A percentile compares a stretch with the other conserved stretches of the same genome.
Evolutionary conservation across 2,888 invertebrate genomes (phyloP).

Genomic region (Eudemis profundana): DNA sequence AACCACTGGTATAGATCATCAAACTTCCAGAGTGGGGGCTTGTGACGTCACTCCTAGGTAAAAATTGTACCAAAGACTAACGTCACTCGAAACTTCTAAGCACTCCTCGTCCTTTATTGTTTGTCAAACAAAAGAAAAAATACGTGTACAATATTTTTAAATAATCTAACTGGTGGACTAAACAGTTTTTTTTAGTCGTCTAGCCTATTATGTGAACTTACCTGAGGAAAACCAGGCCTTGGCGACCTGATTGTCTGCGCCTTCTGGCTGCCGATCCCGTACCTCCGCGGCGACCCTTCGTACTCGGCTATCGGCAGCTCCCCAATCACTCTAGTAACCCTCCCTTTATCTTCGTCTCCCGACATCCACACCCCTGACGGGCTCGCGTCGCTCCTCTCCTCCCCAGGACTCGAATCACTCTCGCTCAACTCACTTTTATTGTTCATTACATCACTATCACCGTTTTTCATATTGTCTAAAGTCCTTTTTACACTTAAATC

Average conservation of each 20-base stretch:
- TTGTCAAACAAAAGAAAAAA: no score
- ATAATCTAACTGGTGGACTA: no score
- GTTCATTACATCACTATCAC: slow-evolving; percentile 81
- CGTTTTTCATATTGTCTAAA: slow-evolving; percentile 82
- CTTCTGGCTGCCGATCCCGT: slow-evolving; percentile 90
- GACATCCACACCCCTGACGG: slow-evolving; percentile 71
- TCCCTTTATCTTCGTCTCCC: slow-evolving; percentile 71
- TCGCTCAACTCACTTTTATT: slow-evolving; percentile 76
- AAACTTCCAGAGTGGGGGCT: no score
- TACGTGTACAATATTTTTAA: no score
- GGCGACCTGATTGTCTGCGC: slow-evolving; percentile 90
- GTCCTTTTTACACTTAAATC: slow-evolving; percentile 82
- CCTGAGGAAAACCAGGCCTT: slow-evolving; percentile 95
- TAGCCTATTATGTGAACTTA: no score
- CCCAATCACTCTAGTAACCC: slow-evolving; percentile 89
- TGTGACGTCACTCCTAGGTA: no score
- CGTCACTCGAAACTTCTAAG: no score
- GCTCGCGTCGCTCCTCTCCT: slow-evolving; percentile 72
- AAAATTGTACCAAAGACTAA: no score
- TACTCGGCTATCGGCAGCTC: slow-evolving; percentile 96
- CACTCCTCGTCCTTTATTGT: no score
- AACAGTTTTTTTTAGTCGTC: no score
- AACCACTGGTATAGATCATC: no score
- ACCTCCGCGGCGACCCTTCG: slow-evolving; percentile 95
- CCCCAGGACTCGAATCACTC: slow-evolving; percentile 71